Conservation (phyloP, 2,888 invertebrate species). For the Caenorhabditis wallacei region DNA sequence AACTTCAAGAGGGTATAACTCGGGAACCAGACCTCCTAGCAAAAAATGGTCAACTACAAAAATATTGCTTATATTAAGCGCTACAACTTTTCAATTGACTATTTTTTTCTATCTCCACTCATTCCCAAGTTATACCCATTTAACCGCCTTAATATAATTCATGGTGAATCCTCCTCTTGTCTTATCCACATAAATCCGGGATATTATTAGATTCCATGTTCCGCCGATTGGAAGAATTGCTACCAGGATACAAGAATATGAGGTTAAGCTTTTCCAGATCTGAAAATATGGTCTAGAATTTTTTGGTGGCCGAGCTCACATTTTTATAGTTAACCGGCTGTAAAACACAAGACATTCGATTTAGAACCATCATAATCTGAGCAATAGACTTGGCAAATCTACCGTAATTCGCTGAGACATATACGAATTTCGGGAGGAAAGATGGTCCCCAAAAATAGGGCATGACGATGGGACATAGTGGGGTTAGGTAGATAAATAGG, state of each 20-base stretch:
- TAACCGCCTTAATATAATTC: not conserved
- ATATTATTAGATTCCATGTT: slow-evolving; percentile 6
- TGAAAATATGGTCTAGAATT: not conserved
- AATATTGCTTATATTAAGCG: not conserved
- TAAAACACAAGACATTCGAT: slow-evolving; percentile 40
- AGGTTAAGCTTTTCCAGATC: not conserved
- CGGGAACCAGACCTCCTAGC: too few relatives aligned
- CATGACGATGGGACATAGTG: slow-evolving; percentile 10
- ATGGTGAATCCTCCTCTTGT: not conserved
- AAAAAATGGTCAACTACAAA: too few relatives aligned
- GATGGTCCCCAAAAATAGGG: slow-evolving; percentile 33
- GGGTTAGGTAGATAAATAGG: slow-evolving; percentile 20
- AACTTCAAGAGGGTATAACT: too few relatives aligned
- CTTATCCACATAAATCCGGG: not conserved
- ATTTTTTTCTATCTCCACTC: too few relatives aligned
- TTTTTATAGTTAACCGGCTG: slow-evolving; percentile 3
- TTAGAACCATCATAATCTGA: slow-evolving; percentile 38
- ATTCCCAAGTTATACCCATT: not conserved
- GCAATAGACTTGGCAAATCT: slow-evolving; percentile 36
- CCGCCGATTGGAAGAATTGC: not conserved
- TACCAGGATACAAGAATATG: not conserved
- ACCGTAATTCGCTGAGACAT: not conserved
- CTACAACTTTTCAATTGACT: too few relatives aligned
- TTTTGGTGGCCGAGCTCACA: not conserved
- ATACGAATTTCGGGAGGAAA: slow-evolving; percentile 16